Base-by-base conservation (phyloP, 2,113 vertebrate species). In the Podarcis raffonei region DNA sequence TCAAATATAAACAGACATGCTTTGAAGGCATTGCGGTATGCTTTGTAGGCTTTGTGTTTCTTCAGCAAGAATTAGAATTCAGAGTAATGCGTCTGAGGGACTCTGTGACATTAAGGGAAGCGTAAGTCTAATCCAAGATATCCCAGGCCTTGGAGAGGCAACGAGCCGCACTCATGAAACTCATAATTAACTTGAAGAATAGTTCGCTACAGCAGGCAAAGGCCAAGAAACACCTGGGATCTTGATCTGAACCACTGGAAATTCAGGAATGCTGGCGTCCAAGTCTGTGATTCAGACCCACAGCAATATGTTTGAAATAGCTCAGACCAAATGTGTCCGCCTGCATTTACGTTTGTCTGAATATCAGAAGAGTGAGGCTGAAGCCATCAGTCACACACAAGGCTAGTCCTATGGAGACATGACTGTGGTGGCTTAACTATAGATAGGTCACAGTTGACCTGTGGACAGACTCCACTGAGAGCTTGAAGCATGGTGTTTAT, bases 11-110 rank as follows among this genome's bases (percentile, higher is more conserved):
- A 89, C 0, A 37, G 92, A 85, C 84, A 68, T 91, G 92, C 90
- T 93, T 94, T 91, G 83, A 84, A 83, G 59, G 27, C 57, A 25
- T 84, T 88, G 80, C 91, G 94, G 90, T 91, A 94, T 94, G 92
- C 92, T 93, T 90, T 89, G 66, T 37, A 80, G 85, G 39, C 62
- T 79, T 68, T 66, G 39, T 59, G 68, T 66, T 88, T 75, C 79
- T 65, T 7, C 57, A 83, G 91, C 16, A 48, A 69, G 86, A 90
- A 87, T 53, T 1, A 66, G 80, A 82, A 85, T 81, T 84, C n/a
- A 78, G 0, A 59, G 84, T 68, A 84, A 80, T 82, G 86, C 37
- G 27, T 75, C 78, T 12, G 68, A 39, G 85, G 66, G 85, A 80
- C 53, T 76, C 76, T 42, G 0, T 18, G 39, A 2, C 42, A 11